A percentile compares a stretch with the other conserved stretches of the same genome.
Evolutionary conservation across 2,888 invertebrate species (phyloP).

Genomic region (Ornithoptera alexandrae): DNA sequence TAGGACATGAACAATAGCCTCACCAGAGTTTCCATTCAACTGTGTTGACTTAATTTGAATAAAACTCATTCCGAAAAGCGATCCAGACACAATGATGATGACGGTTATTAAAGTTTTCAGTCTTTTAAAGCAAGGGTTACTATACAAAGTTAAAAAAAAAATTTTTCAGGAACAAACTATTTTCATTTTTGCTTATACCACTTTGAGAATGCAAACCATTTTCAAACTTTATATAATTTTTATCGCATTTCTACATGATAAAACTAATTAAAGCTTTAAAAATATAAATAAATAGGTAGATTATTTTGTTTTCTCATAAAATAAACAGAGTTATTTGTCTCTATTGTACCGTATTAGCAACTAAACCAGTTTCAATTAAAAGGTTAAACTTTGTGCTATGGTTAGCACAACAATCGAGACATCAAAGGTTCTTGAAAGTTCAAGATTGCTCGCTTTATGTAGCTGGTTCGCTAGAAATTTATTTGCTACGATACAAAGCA

Average conservation of each 20-base stretch:
- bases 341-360: background rate
- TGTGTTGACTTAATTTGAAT: slow-evolving; percentile 11
- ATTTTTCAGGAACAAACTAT: no score
- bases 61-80: slow-evolving; percentile 13
- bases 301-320: no score
- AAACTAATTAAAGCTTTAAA: no score
- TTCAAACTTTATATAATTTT: no score
- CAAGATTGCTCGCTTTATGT: background rate
- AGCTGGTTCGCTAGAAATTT: background rate
- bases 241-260: no score
- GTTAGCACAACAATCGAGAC: slow-evolving; percentile 7
- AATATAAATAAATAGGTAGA: no score
- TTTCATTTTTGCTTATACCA: no score
- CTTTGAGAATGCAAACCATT: no score
- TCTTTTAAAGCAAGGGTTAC: background rate
- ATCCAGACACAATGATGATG: slow-evolving; percentile 2
- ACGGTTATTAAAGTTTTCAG: slow-evolving; percentile 4
- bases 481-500: slow-evolving; percentile 6
- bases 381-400: background rate
- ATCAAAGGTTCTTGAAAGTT: slow-evolving; percentile 17
- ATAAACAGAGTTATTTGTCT: no score
- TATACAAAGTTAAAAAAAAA: background rate
- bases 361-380: slow-evolving; percentile 3
- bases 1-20: slow-evolving; percentile 16
- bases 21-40: slow-evolving; percentile 17